Evolutionary conservation across 2,797 vertebrate genomes (phyloP).

Genomic region (Squalus acanthias): DNA sequence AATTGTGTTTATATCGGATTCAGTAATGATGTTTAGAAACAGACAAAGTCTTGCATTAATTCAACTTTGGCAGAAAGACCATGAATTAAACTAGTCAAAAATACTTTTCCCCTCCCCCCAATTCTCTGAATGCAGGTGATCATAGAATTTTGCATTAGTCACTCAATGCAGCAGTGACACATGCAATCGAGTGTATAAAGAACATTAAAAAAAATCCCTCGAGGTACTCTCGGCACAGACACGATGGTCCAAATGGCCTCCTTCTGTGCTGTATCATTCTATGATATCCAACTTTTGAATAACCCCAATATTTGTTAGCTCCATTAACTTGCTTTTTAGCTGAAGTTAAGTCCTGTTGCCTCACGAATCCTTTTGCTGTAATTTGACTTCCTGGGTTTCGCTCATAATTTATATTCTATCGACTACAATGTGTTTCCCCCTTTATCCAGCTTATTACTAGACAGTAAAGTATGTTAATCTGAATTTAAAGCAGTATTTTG

Average conservation of each 20-base stretch:
- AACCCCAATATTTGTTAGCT: background rate
- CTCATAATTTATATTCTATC: background rate
- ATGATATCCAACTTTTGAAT: too few relatives aligned
- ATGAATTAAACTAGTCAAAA: background rate
- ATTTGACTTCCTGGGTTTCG: background rate
- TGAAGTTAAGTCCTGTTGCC: background rate
- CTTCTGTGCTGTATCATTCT: too few relatives aligned
- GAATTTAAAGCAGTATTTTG: background rate
- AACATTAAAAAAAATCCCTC: background rate
- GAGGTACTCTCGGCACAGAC: too few relatives aligned
- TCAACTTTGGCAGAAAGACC: background rate
- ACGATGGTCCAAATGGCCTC: too few relatives aligned
- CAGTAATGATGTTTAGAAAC: background rate
- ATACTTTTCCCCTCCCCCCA: background rate
- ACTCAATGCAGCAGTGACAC: background rate
- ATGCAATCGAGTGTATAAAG: background rate
- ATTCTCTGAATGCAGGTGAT: background rate
- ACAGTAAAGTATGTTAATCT: background rate
- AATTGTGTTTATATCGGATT: background rate
- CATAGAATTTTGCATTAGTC: background rate
- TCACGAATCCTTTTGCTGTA: background rate
- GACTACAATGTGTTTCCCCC: background rate
- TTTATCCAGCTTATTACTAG: background rate
- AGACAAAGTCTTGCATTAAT: background rate
- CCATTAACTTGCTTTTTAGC: background rate